Base-by-base conservation (phyloP, 2,113 vertebrate genomes). In the Mastomys coucha region DNA sequence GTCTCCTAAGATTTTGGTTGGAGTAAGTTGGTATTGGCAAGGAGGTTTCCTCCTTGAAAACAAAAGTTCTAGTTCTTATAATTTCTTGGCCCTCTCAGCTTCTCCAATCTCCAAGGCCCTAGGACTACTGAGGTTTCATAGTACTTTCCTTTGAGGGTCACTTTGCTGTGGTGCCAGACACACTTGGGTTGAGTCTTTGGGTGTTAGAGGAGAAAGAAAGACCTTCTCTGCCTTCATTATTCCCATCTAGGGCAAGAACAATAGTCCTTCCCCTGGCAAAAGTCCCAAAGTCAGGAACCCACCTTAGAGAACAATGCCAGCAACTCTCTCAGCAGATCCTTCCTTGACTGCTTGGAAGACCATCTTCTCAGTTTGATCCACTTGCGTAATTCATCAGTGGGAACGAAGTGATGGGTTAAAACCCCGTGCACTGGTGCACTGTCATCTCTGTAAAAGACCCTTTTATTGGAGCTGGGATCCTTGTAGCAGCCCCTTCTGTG, bases 301-400 rank as follows among this genome's bases (percentile, higher is more conserved):
- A 98, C 89, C 97, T 91, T 82, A 95, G 65, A 86, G 92, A 87
- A 91, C 53, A 93, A 96, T 72, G 24, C 63, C 96, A 95, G 91
- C 60, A 63, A 76, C 49, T 90, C 73, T 89, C 36, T 92, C 1
- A 0, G 67, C 28, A 94, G 76, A 92, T 88, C 67, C 49, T 76
- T 91, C 39, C 63, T 22, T 14, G 51, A 14, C 91, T 91, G 58
- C 88, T 91, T 28, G n/a, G 58, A 70, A 75, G 39, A 94, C 58
- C 69, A 33, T 91, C 84, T 72, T 77, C 80, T 96, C 88, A 85
- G 76, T 89, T 82, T 91, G 45, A 86, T 75, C 72, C 92, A 88
- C 70, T 26, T 76, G 28, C 20, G 0, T 75, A 56, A 67, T 65
- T 77, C 75, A 72, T 92, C 88, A 78, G 72, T 84, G 28, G 20